Conservation (phyloP, 2,113 vertebrate genomes). For the Gavialis gangeticus region DNA sequence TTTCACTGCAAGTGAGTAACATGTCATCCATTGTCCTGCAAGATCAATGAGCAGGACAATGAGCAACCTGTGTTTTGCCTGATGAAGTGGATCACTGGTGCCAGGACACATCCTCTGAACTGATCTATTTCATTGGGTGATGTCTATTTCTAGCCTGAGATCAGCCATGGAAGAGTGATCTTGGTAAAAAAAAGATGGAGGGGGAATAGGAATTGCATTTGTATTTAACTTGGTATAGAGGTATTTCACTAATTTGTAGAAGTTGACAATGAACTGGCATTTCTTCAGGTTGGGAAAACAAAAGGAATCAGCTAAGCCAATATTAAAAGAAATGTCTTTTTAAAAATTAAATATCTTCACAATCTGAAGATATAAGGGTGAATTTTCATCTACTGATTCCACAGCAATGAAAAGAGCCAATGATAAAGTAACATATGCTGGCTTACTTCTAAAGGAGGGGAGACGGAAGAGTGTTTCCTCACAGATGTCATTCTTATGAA, state of each 20-base stretch:
- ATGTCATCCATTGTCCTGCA: too few species aligned
- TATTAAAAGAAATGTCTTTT: neutral
- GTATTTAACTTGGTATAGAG: neutral
- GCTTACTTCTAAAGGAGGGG: neutral
- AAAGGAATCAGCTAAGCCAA: neutral
- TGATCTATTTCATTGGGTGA: too few species aligned
- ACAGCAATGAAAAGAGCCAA: neutral
- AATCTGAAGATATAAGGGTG: neutral
- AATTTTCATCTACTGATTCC: conserved; percentile 8
- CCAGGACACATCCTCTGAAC: too few species aligned
- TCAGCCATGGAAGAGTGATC: neutral
- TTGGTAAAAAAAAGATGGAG: neutral
- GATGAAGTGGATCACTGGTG: too few species aligned
- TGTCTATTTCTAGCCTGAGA: neutral
- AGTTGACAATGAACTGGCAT: neutral
- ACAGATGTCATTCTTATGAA: neutral
- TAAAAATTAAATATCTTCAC: neutral
- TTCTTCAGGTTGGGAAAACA: neutral
- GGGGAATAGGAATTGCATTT: neutral
- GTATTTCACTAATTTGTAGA: neutral
- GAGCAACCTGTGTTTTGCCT: too few species aligned
- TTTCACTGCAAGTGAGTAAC: too few species aligned
- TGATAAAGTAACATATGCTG: neutral
- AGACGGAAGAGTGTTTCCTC: neutral
- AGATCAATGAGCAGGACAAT: too few species aligned